Evolutionary conservation across 1,140 invertebrate species (phyloP).

Genomic region (Dreissena polymorpha): DNA sequence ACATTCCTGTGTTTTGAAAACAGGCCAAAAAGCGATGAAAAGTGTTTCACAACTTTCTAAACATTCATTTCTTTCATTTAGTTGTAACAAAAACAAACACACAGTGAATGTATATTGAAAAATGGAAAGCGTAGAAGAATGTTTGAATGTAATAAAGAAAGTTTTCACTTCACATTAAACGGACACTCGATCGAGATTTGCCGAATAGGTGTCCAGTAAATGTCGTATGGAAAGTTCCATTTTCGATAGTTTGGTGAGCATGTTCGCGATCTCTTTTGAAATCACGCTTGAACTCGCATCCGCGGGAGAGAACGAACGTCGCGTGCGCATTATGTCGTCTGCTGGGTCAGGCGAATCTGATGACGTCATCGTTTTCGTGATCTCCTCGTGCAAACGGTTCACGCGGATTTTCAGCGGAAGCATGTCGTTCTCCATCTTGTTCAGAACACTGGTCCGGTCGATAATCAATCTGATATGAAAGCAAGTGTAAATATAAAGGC

Average conservation of each 20-base stretch:
- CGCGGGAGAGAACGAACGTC: conserved; percentile 13
- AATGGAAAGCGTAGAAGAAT: no score
- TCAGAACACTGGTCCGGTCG: conserved; percentile 29
- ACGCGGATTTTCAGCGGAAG: conserved; percentile 53
- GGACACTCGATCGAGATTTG: conserved; percentile 35
- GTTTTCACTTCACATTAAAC: conserved; percentile 13
- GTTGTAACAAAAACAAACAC: no score
- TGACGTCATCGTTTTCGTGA: conserved; percentile 43
- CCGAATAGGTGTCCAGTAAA: conserved; percentile 36
- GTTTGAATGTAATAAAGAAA: neutral
- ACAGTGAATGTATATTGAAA: no score
- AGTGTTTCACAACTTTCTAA: no score
- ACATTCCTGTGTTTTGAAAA: no score
- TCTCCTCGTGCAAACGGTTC: conserved; percentile 50
- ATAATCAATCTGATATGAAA: conserved; percentile 42
- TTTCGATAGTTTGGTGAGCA: conserved; percentile 49
- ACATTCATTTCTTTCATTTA: no score
- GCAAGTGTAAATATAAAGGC: no score
- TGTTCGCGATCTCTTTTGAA: conserved; percentile 39
- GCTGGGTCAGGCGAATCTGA: conserved; percentile 33
- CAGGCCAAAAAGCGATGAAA: no score
- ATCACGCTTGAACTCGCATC: conserved; percentile 19
- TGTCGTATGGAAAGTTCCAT: conserved; percentile 55
- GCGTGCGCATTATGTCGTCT: conserved; percentile 15
- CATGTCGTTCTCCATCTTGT: conserved; percentile 56